Evolutionary conservation across 2,888 invertebrate species (phyloP).

Genomic region (Coronaproctus castanopsis): DNA sequence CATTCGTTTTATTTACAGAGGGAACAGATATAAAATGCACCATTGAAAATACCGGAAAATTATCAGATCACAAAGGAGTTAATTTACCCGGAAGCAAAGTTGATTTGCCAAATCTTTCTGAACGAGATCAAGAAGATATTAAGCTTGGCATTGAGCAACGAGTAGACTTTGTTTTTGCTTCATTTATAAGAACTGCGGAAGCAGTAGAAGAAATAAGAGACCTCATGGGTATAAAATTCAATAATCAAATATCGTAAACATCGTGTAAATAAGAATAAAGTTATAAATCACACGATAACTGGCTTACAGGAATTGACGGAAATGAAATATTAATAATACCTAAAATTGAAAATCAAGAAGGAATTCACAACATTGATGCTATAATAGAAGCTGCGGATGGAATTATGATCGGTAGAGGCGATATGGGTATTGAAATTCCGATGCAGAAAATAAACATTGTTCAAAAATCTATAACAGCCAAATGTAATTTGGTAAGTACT

Average conservation of each 20-base stretch:
- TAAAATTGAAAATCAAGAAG: not conserved
- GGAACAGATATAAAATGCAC: not conserved
- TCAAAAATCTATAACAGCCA: not conserved
- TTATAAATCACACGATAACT: no score
- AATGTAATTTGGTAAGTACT: not conserved
- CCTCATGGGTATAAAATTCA: not conserved
- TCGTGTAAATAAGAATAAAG: no score
- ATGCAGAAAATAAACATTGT: not conserved
- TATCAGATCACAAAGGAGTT: constrained; percentile 5
- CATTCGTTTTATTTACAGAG: no score
- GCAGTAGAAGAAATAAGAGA: not conserved
- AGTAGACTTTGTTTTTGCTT: constrained; percentile 2
- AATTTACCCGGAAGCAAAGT: constrained; percentile 3
- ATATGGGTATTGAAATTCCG: not conserved
- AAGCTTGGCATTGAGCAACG: not conserved
- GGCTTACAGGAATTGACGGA: no score
- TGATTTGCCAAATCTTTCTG: not conserved
- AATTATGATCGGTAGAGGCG: not conserved
- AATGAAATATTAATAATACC: not conserved
- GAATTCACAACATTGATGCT: not conserved
- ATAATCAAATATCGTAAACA: no score
- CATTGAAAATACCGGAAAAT: not conserved
- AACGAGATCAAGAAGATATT: constrained; percentile 1
- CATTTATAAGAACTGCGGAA: not conserved
- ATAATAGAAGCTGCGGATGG: not conserved